Conservation (phyloP, 2,797 vertebrate genomes). For the Megalops cyprinoides region DNA sequence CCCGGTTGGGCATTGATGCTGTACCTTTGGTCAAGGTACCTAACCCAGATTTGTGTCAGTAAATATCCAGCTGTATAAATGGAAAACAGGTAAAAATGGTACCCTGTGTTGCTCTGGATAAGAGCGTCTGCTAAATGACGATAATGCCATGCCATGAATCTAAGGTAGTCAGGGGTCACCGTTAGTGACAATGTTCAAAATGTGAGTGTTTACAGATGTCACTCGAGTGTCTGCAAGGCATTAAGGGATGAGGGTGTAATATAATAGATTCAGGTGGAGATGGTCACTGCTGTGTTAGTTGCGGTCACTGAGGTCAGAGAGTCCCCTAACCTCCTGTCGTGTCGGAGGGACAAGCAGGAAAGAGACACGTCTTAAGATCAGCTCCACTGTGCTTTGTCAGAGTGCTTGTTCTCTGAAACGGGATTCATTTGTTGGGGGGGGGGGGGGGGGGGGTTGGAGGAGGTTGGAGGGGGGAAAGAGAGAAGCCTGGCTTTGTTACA, state of each 20-base stretch:
- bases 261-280: slow-evolving; percentile 40
- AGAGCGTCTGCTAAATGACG: too few relatives aligned
- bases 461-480: background rate
- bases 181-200: background rate
- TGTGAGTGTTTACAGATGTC: background rate
- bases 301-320: slow-evolving; percentile 60
- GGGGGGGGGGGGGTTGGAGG: background rate
- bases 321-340: slow-evolving; percentile 33
- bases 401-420: slow-evolving; percentile 29
- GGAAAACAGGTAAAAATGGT: too few relatives aligned
- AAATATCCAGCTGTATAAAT: too few relatives aligned
- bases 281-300: slow-evolving; percentile 58
- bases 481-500: slow-evolving; percentile 55
- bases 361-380: slow-evolving; percentile 48
- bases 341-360: slow-evolving; percentile 26
- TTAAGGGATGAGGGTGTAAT: slow-evolving; percentile 50
- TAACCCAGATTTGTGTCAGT: too few relatives aligned
- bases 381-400: slow-evolving; percentile 38
- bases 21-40: too few relatives aligned
- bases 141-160: too few relatives aligned
- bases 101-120: too few relatives aligned
- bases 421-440: slow-evolving; percentile 2
- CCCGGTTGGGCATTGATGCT: too few relatives aligned
- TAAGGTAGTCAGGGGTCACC: too few relatives aligned
- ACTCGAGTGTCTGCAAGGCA: slow-evolving; percentile 46